These are phyloP conservation scores for Bergia sp. DNA, from an alignment of 92 coral and sea anemone genomes.

Conservation along the genomic window DNA sequence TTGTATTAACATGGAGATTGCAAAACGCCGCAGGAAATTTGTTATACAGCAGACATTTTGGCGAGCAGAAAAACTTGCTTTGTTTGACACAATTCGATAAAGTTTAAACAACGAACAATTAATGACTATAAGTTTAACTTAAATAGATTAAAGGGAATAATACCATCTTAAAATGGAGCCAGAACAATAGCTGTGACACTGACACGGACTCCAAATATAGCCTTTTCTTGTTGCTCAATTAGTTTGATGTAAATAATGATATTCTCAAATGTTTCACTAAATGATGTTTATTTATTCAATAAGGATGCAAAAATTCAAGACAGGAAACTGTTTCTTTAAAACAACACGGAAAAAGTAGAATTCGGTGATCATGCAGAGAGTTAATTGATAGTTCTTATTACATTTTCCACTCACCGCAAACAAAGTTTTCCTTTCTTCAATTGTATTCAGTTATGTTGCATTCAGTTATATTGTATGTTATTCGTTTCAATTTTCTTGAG, in stretches of 20 bases:
- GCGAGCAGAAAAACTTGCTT: slow-evolving; percentile 15
- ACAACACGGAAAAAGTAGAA: not conserved
- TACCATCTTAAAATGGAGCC: not conserved
- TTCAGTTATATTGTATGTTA: too few species aligned
- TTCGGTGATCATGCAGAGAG: too few species aligned
- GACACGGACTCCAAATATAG: not conserved
- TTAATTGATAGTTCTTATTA: not conserved
- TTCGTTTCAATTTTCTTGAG: not conserved
- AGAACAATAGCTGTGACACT: not conserved
- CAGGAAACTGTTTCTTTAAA: not conserved
- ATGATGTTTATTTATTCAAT: slow-evolving; percentile 19
- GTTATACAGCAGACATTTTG: slow-evolving; percentile 4
- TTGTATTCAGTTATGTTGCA: too few species aligned
- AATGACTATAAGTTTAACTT: not conserved
- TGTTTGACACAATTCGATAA: not conserved
- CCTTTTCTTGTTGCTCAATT: not conserved
- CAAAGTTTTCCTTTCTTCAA: not conserved
- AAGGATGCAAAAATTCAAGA: not conserved
- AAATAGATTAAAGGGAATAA: not conserved
- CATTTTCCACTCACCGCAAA: not conserved
- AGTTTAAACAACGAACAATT: slow-evolving; percentile 22
- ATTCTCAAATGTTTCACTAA: not conserved
- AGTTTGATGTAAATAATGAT: slow-evolving; percentile 7
- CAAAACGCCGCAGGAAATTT: slow-evolving; percentile 1
- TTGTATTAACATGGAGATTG: not conserved